Percentiles rank a stretch among this genome's conserved stretches.
Conservation (phyloP, 2,888 invertebrate genomes). For the Himalopsyche japonica region DNA sequence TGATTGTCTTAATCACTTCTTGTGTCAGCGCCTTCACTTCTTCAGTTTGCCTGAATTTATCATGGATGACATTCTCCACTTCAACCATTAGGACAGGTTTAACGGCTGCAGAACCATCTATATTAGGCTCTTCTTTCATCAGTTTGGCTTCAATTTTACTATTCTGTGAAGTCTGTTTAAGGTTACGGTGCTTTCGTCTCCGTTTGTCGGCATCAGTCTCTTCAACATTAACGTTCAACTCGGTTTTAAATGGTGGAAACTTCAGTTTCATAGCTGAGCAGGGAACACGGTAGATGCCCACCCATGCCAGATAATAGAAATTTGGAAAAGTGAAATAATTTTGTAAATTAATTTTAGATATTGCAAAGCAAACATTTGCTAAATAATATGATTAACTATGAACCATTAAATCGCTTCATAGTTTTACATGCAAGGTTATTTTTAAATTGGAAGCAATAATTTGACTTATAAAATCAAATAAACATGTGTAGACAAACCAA, state of each 20-base stretch:
- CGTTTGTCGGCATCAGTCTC: constrained; percentile 67
- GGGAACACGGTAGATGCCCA: neutral
- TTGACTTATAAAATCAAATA: too few relatives aligned
- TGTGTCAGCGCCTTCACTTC: constrained; percentile 96
- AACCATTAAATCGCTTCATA: too few relatives aligned
- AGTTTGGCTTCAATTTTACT: constrained; percentile 3
- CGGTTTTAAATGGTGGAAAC: constrained; percentile 81
- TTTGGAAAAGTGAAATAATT: neutral
- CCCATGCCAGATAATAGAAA: neutral
- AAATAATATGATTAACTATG: too few relatives aligned
- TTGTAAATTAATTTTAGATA: neutral
- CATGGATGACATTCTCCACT: constrained; percentile 88
- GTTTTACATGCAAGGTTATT: too few relatives aligned
- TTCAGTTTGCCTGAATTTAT: constrained; percentile 87
- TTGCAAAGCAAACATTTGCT: too few relatives aligned
- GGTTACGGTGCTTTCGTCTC: constrained; percentile 54
- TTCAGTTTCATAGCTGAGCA: constrained; percentile 72
- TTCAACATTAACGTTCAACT: constrained; percentile 81
- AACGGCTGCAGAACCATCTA: neutral
- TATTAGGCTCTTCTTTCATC: constrained; percentile 18
- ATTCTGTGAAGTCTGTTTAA: constrained; percentile 44
- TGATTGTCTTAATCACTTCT: constrained; percentile 95
- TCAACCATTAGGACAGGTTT: constrained; percentile 83
- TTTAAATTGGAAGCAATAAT: too few relatives aligned
- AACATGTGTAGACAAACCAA: too few relatives aligned